Evolutionary conservation across 2,797 vertebrate species (phyloP).

Genomic region (Eupleurogrammus muticus): DNA sequence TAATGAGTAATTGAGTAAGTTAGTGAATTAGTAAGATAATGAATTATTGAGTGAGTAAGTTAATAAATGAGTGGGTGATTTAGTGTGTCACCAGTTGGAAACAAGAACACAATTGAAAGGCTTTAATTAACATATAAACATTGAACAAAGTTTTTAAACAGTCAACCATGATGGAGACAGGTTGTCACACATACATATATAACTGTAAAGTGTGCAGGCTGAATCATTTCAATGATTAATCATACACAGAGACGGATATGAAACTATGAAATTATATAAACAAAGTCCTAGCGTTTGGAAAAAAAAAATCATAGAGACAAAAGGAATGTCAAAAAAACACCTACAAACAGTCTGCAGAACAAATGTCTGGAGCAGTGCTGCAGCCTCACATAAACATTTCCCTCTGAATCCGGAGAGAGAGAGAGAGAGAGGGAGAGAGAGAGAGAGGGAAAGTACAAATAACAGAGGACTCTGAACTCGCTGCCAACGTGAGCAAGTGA

Average conservation of each 20-base stretch:
- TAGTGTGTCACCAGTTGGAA: no score
- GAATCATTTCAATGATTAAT: background rate
- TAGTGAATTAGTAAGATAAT: no score
- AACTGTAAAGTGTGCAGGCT: no score
- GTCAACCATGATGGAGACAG: background rate
- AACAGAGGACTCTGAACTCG: slow-evolving; percentile 1
- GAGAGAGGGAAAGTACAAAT: slow-evolving; percentile 28
- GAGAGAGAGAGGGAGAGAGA: slow-evolving; percentile 9
- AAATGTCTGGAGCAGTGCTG: slow-evolving; percentile 40
- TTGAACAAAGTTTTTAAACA: no score
- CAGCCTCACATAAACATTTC: slow-evolving; percentile 24
- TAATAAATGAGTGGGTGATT: no score
- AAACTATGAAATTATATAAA: background rate
- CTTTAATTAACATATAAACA: no score
- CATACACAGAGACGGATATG: background rate
- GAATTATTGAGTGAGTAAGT: no score
- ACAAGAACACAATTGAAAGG: no score
- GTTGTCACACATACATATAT: background rate
- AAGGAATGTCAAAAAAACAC: slow-evolving; percentile 25
- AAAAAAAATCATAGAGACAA: background rate
- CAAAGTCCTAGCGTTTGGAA: background rate
- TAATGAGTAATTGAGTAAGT: no score
- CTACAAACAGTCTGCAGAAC: slow-evolving; percentile 39
- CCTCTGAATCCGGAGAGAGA: slow-evolving; percentile 24
- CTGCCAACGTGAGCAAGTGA: slow-evolving; percentile 41